Evolutionary conservation across 1,140 invertebrate genomes (phyloP), one percentile per base, ranked within the genome.

Genomic region (Penaeus vannamei): DNA sequence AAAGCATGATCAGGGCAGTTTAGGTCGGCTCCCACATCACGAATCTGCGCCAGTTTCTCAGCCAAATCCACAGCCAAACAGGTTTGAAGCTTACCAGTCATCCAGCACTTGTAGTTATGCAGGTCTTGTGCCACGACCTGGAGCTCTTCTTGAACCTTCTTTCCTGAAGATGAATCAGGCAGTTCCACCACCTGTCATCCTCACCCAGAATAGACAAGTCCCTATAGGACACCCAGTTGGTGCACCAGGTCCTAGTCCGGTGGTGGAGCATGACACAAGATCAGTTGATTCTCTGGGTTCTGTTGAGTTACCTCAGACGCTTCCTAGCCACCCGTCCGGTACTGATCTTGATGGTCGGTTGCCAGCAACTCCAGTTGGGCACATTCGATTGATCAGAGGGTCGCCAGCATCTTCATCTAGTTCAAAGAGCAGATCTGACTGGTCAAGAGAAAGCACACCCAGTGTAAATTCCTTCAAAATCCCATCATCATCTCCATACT

Each of bases 261-360:
- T 89, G 4, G 72, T 84, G 26, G 87, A 89, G 36, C 76, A 77
- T 79, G 87, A 89, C 59, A 79, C 87, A 29, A 81, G 80, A 10
- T 89, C 87, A 8, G 36, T 89, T n/a, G 87, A 89, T 61, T 88
- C 86, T 36, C 64, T 88, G 12, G 86, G 86, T 32, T 89, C 87
- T 53, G 87, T 89, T 46, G 87, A 89, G 60, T 79, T 89, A 42
- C 87, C 84, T 59, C 82, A 84, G 26, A 72, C 87, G 22, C 26
- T 85, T 22, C 84, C 87, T 42, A 89, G 61, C 42, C 59, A 83
- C 23, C 29, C 53, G 46, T 79, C 87, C 26, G 69, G 83, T 22
- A 79, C 82, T 64, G 87, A 89, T 46, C 83, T 62, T 29, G 87
- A 89, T 36, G 61, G 59, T 32, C 82, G 82, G 59, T 61, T 53